Base-by-base conservation (phyloP, 2,113 vertebrate genomes). In the Brienomyrus longianalis region DNA sequence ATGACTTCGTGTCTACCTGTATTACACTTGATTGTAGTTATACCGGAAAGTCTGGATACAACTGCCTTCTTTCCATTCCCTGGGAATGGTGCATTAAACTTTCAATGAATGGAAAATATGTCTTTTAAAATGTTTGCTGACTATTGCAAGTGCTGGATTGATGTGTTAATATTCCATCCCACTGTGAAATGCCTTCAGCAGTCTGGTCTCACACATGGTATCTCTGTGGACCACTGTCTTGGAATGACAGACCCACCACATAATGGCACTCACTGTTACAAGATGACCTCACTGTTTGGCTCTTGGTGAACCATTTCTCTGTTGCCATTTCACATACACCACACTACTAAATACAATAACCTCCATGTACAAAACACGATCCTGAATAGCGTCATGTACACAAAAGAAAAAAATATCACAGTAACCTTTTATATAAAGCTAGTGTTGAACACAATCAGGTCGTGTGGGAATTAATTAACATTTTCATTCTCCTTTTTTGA, bases 231-330 rank as follows among this genome's bases (percentile, higher is more conserved):
- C 50, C n/a, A 52, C 85, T 51, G 13, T 84, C 45, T 31, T 17
- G 27, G 13, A 86, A 31, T 51, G 85, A 31, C 27, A 86, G n/a
- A 86, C 27, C 50, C 27, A 52, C 0, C 6, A n/a, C n/a, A 35
- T 43, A 88, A 62, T n/a, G 87, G 31, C 31, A 62, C 31, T 45
- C 52, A 88, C 27, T 59, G 51, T 88, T 19, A 62, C 86, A 43
- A 59, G 54, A 50, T 88, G 87, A 88, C 56, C 54, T 66, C 86
- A 39, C 86, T 59, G 87, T 23, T 45, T 88, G 27, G 56, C 50
- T 56, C 51, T 31, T 66, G 31, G 6, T 88, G 54, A 56, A 56
- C 17, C 54, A 1, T 45, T 15, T 31, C 31, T 59, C 52, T 21
- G 35, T 35, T 50, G 50, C 21, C 15, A 59, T 52, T 52, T 59